Evolutionary conservation across 2,113 vertebrate genomes (phyloP), one percentile per base, ranked within the genome.

Genomic region (Lonchura striata): DNA sequence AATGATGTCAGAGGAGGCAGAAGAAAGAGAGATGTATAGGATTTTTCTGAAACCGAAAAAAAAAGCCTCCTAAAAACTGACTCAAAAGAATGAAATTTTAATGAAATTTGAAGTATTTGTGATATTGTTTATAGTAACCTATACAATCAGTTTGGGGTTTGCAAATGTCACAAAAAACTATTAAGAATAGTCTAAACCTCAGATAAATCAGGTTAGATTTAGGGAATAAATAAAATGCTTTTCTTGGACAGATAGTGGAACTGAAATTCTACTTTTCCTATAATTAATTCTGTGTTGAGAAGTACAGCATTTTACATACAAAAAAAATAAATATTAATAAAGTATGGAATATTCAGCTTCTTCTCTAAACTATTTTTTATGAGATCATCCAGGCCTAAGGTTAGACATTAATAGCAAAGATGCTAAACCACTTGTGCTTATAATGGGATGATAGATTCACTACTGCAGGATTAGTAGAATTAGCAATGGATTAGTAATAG

Each of bases 401-500:
- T 90, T 85, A 72, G 22, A 42, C 5, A 61, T 12, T 54, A 68
- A 50, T 16, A 37, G 6, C 16, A 82, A 90, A 75, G 37, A 76
- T 30, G 57, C 27, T 39, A 76, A 93, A 85, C 2, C 0, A 0
- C 80, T 79, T 77, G 46, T 53, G n/a, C 12, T 79, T 89, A 22
- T 70, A 95, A 83, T 33, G 13, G 21, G 52, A 90, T 74, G 72
- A 96, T 28, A 63, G 30, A 44, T 64, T 60, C 16, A 37, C 27
- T 63, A 19, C 53, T 81, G 79, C 8, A 70, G 52, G 86, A 95
- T 94, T 89, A 95, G 47, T 24, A 91, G 81, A 91, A 86, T 92
- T 86, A 92, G 22, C 61, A 86, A 85, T 49, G 41, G 76, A 82
- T 89, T 91, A 86, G 56, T 57, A 86, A 77, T 75, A 89, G 21